These are phyloP conservation scores for Apistogramma diplotaenia DNA, from an alignment of 2,113 vertebrate genomes.

Conservation along the genomic window DNA sequence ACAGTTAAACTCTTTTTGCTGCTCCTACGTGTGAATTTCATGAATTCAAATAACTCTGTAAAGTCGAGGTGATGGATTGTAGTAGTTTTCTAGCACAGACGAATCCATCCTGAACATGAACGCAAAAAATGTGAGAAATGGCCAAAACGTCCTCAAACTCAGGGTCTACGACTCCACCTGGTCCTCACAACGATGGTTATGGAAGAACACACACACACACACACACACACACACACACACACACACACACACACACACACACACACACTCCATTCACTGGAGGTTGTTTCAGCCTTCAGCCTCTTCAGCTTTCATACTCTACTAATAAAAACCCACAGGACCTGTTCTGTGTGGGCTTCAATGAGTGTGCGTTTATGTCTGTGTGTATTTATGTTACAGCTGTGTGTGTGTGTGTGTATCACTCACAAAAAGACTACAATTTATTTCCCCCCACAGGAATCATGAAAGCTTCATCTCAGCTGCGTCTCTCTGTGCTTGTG, in stretches of 20 bases:
- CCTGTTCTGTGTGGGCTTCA: not conserved
- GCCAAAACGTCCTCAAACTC: not conserved
- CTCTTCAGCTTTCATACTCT: not conserved
- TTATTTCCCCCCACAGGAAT: not conserved
- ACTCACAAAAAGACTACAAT: not conserved
- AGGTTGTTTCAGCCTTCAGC: not conserved
- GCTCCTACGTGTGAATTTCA: not conserved
- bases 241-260: not conserved
- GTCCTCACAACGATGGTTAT: not conserved
- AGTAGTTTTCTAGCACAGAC: not conserved
- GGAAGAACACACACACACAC: not conserved
- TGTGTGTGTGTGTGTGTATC: not conserved
- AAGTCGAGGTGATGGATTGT: not conserved
- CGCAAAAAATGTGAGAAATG: not conserved
- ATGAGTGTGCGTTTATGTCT: not conserved
- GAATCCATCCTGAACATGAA: not conserved
- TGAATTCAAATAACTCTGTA: not conserved
- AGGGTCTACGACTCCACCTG: not conserved
- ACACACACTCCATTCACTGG: not conserved
- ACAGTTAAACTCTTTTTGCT: not conserved
- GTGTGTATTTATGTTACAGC: not conserved
- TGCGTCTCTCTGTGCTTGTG: conserved; percentile 16
- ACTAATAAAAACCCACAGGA: not conserved
- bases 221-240: not conserved
- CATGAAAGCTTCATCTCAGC: conserved; percentile 26